Evolutionary conservation across 2,888 invertebrate genomes (phyloP).

Genomic region (Pyralis farinalis): DNA sequence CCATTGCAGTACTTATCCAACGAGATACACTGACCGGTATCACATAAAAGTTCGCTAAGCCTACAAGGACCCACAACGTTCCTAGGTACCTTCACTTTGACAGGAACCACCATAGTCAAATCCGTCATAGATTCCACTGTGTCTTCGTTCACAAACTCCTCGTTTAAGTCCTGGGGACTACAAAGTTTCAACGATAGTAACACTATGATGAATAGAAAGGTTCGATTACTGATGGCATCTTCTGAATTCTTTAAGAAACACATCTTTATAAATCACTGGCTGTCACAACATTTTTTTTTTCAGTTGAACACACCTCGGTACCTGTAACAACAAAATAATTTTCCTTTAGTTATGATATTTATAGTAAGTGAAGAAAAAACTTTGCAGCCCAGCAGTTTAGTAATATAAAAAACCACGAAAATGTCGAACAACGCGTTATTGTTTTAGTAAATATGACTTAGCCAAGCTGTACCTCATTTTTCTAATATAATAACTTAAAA

Average conservation of each 20-base stretch:
- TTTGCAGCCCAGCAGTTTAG: too few relatives aligned
- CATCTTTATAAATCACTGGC: conserved; percentile 46
- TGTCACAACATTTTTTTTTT: conserved; percentile 51
- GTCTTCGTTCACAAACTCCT: conserved; percentile 66
- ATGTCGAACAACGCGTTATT: too few relatives aligned
- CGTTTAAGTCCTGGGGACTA: conserved; percentile 67
- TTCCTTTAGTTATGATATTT: too few relatives aligned
- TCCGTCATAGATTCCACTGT: conserved; percentile 47
- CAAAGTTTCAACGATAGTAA: conserved; percentile 66
- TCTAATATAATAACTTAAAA: too few relatives aligned
- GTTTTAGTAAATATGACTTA: too few relatives aligned
- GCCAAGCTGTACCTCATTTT: too few relatives aligned
- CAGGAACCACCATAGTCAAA: conserved; percentile 44
- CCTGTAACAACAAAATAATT: conserved; percentile 46
- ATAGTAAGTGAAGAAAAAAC: too few relatives aligned
- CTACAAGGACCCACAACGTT: conserved; percentile 66
- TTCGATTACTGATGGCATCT: conserved; percentile 57
- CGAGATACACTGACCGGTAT: conserved; percentile 85
- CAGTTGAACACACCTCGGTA: conserved; percentile 21
- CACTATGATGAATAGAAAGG: conserved; percentile 66
- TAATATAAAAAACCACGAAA: too few relatives aligned
- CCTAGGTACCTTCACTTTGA: conserved; percentile 50
- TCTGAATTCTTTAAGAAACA: conserved; percentile 54
- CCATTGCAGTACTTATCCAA: conserved; percentile 89
- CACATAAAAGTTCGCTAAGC: conserved; percentile 82